Conservation (phyloP, 2,797 vertebrate species). For the Podarcis siculus region DNA sequence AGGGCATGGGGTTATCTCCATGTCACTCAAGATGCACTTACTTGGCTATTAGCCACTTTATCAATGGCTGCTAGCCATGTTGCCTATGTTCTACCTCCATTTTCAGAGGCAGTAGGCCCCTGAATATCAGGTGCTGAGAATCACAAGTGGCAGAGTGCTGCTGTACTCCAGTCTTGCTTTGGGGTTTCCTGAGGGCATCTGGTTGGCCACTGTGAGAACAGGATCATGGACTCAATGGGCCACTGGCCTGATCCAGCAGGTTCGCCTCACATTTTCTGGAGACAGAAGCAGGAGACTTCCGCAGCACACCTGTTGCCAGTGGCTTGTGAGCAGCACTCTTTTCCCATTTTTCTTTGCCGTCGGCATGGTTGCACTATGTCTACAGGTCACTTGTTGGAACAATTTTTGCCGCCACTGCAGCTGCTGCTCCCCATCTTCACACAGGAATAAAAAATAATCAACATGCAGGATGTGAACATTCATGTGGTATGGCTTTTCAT, state of each 20-base stretch:
- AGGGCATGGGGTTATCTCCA: not conserved
- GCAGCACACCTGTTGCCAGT: not conserved
- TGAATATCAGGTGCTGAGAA: too few species aligned
- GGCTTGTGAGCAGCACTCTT: constrained; percentile 48
- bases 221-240: too few species aligned
- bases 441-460: constrained; percentile 80
- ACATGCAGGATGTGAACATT: constrained; percentile 86
- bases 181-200: too few species aligned
- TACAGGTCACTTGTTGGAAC: constrained; percentile 2
- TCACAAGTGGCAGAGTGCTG: too few species aligned
- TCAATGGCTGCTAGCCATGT: too few species aligned
- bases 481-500: constrained; percentile 85
- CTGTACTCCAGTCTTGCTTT: too few species aligned
- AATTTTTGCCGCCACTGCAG: not conserved
- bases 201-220: too few species aligned
- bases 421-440: not conserved
- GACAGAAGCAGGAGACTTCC: not conserved
- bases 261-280: not conserved
- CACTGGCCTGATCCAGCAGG: too few species aligned
- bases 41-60: too few species aligned
- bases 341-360: constrained; percentile 23
- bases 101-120: too few species aligned
- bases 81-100: too few species aligned
- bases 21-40: not conserved
- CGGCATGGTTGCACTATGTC: not conserved